Evolutionary conservation across 2,113 vertebrate genomes (phyloP).

Genomic region (Macheiramphus alcinus): DNA sequence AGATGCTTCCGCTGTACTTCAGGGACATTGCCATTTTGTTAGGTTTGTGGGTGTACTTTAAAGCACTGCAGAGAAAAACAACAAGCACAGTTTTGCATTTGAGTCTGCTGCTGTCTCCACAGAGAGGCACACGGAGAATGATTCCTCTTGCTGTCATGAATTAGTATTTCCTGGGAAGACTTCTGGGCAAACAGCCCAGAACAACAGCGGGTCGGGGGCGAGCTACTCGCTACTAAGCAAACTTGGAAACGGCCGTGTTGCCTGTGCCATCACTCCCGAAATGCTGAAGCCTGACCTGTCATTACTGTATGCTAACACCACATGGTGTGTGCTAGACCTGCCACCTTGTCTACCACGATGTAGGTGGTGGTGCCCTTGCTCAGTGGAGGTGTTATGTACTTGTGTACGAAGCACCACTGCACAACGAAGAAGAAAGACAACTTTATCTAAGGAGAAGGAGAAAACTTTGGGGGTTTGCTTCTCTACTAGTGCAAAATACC

Average conservation of each 20-base stretch:
- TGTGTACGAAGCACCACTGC: neutral
- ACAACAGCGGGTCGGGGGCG: neutral
- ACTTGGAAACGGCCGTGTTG: neutral
- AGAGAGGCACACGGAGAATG: neutral
- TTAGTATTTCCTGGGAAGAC: neutral
- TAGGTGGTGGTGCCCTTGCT: neutral
- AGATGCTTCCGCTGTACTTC: neutral
- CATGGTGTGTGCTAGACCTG: neutral
- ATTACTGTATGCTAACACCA: neutral
- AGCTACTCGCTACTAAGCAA: neutral
- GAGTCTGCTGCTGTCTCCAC: neutral
- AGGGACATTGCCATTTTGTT: neutral
- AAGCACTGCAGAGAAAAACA: neutral
- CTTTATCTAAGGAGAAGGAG: neutral
- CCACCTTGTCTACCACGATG: accelerated
- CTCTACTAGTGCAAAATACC: neutral
- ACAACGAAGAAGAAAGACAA: accelerated
- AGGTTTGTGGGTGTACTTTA: neutral
- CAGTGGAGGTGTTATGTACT: accelerated
- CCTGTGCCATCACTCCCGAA: neutral
- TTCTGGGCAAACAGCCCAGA: neutral
- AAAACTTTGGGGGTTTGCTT: neutral
- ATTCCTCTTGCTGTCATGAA: neutral
- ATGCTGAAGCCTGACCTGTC: neutral
- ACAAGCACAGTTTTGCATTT: neutral